These are phyloP conservation scores for Hozukius guyotensis DNA, from an alignment of 2,797 vertebrate genomes.

Conservation along the genomic window DNA sequence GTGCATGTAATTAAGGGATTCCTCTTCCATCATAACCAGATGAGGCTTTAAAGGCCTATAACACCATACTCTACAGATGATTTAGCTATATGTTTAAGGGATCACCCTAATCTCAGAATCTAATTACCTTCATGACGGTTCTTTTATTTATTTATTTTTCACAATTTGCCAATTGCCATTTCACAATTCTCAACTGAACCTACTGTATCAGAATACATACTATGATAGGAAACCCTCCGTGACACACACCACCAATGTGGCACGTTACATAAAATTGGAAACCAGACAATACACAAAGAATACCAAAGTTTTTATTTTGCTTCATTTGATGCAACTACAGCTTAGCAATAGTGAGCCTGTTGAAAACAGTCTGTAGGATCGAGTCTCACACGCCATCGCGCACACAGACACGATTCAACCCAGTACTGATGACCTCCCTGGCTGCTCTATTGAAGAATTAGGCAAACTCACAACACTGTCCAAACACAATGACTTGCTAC, in stretches of 20 bases:
- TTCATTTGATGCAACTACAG: slow-evolving; percentile 58
- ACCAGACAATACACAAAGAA: slow-evolving; percentile 23
- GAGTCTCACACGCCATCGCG: not conserved
- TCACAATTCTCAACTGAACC: not conserved
- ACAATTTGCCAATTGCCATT: no score
- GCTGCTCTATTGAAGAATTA: slow-evolving; percentile 33
- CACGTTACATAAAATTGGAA: not conserved
- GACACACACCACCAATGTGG: not conserved
- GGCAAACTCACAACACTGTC: slow-evolving; percentile 44
- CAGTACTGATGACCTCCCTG: slow-evolving; percentile 30
- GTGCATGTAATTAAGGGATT: not conserved
- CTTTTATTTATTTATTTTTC: no score
- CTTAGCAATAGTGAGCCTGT: slow-evolving; percentile 46
- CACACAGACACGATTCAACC: not conserved
- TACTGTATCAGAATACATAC: not conserved
- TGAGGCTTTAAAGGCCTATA: not conserved
- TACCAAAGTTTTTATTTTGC: slow-evolving; percentile 70
- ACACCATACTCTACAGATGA: not conserved
- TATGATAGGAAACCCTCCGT: not conserved
- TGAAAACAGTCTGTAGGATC: slow-evolving; percentile 32
- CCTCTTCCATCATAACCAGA: not conserved
- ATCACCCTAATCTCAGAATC: slow-evolving; percentile 4
- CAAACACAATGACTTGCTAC: slow-evolving; percentile 33
- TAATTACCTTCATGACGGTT: not conserved
- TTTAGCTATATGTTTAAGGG: not conserved